phyloP scores from a whole-genome alignment of 2,113 vertebrate genomes.

The Ornithorhynchus anatinus region DNA sequence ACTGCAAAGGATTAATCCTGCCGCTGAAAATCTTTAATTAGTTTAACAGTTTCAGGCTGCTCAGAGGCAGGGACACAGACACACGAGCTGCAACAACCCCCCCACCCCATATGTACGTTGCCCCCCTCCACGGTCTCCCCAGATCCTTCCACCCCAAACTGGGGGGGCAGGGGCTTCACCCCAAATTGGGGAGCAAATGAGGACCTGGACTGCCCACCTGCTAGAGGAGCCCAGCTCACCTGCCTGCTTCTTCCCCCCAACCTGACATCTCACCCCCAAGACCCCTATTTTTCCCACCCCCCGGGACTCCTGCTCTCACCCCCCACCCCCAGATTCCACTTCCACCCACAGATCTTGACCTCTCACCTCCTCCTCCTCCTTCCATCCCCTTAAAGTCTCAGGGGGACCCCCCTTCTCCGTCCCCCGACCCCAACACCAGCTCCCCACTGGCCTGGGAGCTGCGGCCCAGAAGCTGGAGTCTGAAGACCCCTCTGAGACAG shows the following conservation, averaged over 20 bases:
- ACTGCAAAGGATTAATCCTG: slow-evolving; percentile 63
- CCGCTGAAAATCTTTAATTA: slow-evolving; percentile 68
- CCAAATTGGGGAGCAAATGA: not conserved
- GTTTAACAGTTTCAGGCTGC: slow-evolving; percentile 68
- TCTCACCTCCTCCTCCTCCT: not conserved
- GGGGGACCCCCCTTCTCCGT: not conserved
- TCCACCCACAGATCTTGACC: not conserved
- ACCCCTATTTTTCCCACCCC: too few species aligned
- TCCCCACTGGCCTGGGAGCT: not conserved
- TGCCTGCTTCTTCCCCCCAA: not conserved
- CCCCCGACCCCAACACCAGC: not conserved
- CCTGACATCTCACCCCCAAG: too few species aligned
- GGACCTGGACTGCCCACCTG: not conserved
- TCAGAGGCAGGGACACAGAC: slow-evolving; percentile 6
- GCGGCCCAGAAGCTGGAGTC: too few species aligned
- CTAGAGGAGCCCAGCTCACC: not conserved
- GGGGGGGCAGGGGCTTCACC: not conserved
- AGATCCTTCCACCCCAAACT: not conserved
- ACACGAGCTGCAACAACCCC: rapidly evolving
- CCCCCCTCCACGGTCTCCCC: rapidly evolving
- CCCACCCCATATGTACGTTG: not conserved
- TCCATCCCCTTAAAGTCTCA: rapidly evolving
- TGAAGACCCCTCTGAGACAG: too few species aligned
- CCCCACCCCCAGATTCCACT: too few species aligned
- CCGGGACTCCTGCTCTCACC: too few species aligned